Percentiles rank a stretch among this genome's conserved stretches.
phyloP scores from a whole-genome alignment of 2,113 vertebrate genomes.

The Chitala chitala region DNA sequence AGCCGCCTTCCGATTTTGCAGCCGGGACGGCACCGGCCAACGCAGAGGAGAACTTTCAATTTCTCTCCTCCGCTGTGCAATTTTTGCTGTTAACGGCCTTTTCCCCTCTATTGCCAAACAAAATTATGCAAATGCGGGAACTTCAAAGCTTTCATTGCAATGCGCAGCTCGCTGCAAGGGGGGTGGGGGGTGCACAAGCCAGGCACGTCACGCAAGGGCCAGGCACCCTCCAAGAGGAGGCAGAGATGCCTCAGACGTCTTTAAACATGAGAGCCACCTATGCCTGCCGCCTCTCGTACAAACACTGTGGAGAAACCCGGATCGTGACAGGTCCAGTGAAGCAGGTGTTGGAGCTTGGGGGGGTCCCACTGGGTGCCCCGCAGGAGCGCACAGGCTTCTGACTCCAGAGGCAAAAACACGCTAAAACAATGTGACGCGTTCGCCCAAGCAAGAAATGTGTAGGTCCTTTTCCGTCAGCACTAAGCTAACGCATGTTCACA shows the following conservation, averaged over 20 bases:
- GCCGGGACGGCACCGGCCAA: constrained; percentile 36
- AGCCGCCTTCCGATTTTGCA: constrained; percentile 42
- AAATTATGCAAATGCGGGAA: constrained; percentile 59
- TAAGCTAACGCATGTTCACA: neutral
- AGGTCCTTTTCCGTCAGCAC: neutral
- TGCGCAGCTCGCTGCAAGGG: constrained; percentile 29
- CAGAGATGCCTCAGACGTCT: constrained; percentile 36
- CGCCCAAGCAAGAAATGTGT: neutral
- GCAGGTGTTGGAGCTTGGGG: neutral
- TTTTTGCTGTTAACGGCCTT: constrained; percentile 52
- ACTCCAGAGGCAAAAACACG: neutral
- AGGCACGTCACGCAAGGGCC: constrained; percentile 52
- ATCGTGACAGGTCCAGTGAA: no score
- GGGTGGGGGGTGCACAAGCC: constrained; percentile 23
- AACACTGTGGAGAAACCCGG: neutral
- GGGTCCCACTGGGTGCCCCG: neutral
- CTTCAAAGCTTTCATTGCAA: constrained; percentile 47
- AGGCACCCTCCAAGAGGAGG: neutral
- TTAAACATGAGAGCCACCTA: constrained; percentile 30
- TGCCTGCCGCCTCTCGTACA: neutral
- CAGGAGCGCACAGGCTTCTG: neutral
- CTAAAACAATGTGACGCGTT: neutral
- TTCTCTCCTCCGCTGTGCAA: constrained; percentile 31
- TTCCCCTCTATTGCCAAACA: constrained; percentile 59
- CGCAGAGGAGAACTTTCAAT: constrained; percentile 57